Percentiles rank a stretch among this genome's conserved stretches.
Evolutionary conservation across 2,113 vertebrate genomes (phyloP).

Genomic region (Lycocorax pyrrhopterus): DNA sequence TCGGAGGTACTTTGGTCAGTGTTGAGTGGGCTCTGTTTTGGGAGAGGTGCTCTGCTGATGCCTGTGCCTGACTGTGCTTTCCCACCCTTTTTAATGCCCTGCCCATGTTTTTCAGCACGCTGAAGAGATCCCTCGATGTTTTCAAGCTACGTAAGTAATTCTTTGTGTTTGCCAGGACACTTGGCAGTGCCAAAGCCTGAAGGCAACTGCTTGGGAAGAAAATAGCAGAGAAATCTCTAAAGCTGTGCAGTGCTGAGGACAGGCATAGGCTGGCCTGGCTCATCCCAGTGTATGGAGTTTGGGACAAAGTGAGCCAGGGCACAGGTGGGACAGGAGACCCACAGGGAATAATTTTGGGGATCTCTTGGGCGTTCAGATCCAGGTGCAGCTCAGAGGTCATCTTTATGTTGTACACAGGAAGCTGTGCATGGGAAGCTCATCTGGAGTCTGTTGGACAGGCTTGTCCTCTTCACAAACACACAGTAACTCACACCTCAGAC

Average conservation of each 20-base stretch:
- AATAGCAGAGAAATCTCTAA: background rate
- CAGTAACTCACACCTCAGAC: accelerated
- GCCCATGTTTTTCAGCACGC: conserved; percentile 72
- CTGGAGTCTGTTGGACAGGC: background rate
- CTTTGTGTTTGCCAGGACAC: background rate
- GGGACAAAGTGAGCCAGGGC: background rate
- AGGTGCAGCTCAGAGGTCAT: background rate
- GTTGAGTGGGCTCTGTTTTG: background rate
- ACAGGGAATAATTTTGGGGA: accelerated
- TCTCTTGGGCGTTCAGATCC: background rate
- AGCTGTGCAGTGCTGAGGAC: background rate
- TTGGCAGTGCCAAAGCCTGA: background rate
- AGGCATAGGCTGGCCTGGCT: background rate
- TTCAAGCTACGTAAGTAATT: conserved; percentile 91
- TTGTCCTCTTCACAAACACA: background rate
- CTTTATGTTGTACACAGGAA: background rate
- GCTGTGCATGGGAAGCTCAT: background rate
- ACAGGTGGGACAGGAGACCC: background rate
- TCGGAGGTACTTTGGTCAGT: background rate
- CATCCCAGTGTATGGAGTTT: accelerated
- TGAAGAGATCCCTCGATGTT: conserved; percentile 88
- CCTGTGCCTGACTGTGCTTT: background rate
- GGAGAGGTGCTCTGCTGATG: background rate
- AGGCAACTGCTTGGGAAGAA: background rate
- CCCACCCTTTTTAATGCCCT: background rate